phyloP scores from a whole-genome alignment of 2,888 invertebrate genomes.

The Dasysyrphus albostriatus region DNA sequence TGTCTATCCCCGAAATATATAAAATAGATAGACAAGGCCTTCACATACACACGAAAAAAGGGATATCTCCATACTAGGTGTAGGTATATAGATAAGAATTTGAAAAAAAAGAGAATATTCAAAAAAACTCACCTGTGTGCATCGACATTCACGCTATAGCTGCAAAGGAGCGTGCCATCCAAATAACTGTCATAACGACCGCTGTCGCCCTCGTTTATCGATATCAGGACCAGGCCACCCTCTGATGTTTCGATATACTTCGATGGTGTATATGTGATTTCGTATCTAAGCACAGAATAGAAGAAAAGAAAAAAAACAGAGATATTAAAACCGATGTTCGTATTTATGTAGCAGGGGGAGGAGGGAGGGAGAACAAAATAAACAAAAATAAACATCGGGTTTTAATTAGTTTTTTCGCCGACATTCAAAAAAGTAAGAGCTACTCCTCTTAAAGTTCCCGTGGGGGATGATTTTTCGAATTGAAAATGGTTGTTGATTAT shows the following conservation, averaged over 20 bases:
- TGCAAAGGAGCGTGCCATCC: slow-evolving; percentile 93
- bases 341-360: neutral
- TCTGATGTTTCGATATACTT: slow-evolving; percentile 97
- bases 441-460: neutral
- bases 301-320: slow-evolving; percentile 28
- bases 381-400: slow-evolving; percentile 69
- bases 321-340: slow-evolving; percentile 19
- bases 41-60: slow-evolving; percentile 14
- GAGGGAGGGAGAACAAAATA: slow-evolving; percentile 28
- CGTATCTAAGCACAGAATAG: slow-evolving; percentile 79
- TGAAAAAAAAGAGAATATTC: slow-evolving; percentile 24
- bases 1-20: slow-evolving; percentile 18
- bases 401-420: slow-evolving; percentile 71
- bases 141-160: slow-evolving; percentile 96
- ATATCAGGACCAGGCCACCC: slow-evolving; percentile 94
- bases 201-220: slow-evolving; percentile 94
- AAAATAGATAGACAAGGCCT: slow-evolving; percentile 9
- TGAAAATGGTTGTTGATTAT: slow-evolving; percentile 14
- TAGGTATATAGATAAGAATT: slow-evolving; percentile 29
- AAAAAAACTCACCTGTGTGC: slow-evolving; percentile 88
- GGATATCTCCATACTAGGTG: neutral
- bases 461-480: slow-evolving; percentile 46
- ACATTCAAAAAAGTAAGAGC: slow-evolving; percentile 25
- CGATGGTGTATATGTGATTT: slow-evolving; percentile 88
- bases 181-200: slow-evolving; percentile 96